phyloP scores from a whole-genome alignment of 2,888 invertebrate genomes.

The Myopa tessellatipennis region DNA sequence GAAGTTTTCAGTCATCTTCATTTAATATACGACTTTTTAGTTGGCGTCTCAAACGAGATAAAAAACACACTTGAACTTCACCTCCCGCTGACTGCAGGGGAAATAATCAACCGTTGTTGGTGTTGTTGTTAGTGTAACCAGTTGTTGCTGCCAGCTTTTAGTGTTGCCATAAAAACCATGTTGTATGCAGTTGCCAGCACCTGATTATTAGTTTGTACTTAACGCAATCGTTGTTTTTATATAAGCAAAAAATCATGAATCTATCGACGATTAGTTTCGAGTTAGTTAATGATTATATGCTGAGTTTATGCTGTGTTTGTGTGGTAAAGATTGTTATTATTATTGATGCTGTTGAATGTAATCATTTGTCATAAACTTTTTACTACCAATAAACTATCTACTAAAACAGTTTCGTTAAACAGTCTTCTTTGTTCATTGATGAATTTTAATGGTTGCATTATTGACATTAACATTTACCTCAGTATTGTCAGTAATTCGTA shows the following conservation, averaged over 20 bases:
- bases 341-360: neutral
- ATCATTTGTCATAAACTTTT: neutral
- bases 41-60: neutral
- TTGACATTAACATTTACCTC: too few species aligned
- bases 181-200: too few species aligned
- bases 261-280: neutral
- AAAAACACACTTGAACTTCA: neutral
- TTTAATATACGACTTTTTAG: neutral
- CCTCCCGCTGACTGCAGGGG: neutral
- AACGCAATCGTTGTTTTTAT: neutral
- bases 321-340: neutral
- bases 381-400: neutral
- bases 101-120: neutral
- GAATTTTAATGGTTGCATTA: too few species aligned
- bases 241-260: neutral
- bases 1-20: neutral
- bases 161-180: neutral
- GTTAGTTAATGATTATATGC: neutral
- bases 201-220: conserved; percentile 5
- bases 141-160: neutral
- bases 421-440: too few species aligned
- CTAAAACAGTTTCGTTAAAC: too few species aligned
- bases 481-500: too few species aligned
- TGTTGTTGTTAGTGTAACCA: neutral
- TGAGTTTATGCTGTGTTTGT: neutral